Conservation (phyloP, 2,113 vertebrate genomes). For the Semicossyphus pulcher region DNA sequence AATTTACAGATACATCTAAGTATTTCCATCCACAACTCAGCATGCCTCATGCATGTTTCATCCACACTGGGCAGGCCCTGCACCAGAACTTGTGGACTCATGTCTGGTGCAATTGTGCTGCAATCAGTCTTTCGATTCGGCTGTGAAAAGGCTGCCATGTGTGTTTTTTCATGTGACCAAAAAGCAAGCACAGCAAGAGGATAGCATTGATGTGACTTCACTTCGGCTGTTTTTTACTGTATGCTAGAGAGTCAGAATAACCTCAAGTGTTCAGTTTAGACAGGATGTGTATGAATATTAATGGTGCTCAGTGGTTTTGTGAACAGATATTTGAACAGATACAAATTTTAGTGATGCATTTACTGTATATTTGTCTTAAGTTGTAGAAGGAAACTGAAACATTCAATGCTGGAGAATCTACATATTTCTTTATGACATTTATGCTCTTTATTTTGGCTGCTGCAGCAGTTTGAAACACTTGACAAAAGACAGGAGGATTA, state of each 20-base stretch:
- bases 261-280: neutral
- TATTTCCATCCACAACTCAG: slow-evolving; percentile 1
- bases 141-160: slow-evolving; percentile 16
- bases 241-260: too few relatives aligned
- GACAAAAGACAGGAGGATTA: too few relatives aligned
- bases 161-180: slow-evolving; percentile 38
- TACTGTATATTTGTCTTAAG: too few relatives aligned
- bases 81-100: slow-evolving; percentile 18
- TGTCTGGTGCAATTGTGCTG: slow-evolving; percentile 48
- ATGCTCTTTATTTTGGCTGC: too few relatives aligned
- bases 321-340: too few relatives aligned
- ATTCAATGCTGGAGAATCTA: too few relatives aligned
- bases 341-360: too few relatives aligned
- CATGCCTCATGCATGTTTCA: slow-evolving; percentile 29
- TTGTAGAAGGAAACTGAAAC: too few relatives aligned
- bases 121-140: slow-evolving; percentile 65
- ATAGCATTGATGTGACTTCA: neutral
- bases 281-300: neutral
- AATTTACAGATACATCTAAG: too few relatives aligned
- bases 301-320: neutral
- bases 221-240: neutral
- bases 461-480: too few relatives aligned
- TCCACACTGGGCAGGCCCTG: slow-evolving; percentile 18
- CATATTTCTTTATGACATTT: too few relatives aligned
- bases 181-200: slow-evolving; percentile 20